Base-by-base conservation (phyloP, 2,888 invertebrate species). In the Thera britannica region DNA sequence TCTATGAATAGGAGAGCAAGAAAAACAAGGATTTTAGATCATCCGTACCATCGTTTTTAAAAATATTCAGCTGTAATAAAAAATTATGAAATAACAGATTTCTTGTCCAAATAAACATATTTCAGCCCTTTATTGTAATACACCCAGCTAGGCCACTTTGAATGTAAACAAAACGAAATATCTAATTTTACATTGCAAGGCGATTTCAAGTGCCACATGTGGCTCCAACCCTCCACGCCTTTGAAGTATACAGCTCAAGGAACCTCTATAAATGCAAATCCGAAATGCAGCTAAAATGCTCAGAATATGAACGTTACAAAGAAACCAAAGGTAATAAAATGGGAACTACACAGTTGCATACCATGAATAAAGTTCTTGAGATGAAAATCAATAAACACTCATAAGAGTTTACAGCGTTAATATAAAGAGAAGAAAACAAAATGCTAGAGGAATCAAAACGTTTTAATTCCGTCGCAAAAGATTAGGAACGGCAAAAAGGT, bases 201-300 rank as follows among this genome's bases (percentile, higher is more conserved):
- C 6, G 49, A 49, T 46, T 11, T 35, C 5, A 35, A 36, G 12
- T 11, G 12, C 23, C 46, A 46, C 44, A 54, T 35, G n/a, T 46
- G 41, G 55, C 46, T 34, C 12, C 44, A 64, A 48, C 58, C 44
- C 44, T 35, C 23, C 11, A 38, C 58, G 55, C 51, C 68, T 70
- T 68, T 70, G 68, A 63, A 58, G 65, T 65, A 60, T 56, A 49
- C 71, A 70, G 64, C 59, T 61, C 51, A 54, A 60, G 60, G 41
- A 65, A 70, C 65, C 71, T 68, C 60, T 72, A 55, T 69, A 62
- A 72, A 65, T 67, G 65, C 62, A 60, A 72, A 69, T 72, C 9
- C 46, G 7, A 63, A 67, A 65, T 63, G 62, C 67, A 70, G 48
- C 62, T 57, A 48, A 64, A 48, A 52, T n/a, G 12, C 23, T 63